Evolutionary conservation across 30 jellyfish, hydroid and myxozoan species (phyloP).

Genomic region (Sanderia malayensis): DNA sequence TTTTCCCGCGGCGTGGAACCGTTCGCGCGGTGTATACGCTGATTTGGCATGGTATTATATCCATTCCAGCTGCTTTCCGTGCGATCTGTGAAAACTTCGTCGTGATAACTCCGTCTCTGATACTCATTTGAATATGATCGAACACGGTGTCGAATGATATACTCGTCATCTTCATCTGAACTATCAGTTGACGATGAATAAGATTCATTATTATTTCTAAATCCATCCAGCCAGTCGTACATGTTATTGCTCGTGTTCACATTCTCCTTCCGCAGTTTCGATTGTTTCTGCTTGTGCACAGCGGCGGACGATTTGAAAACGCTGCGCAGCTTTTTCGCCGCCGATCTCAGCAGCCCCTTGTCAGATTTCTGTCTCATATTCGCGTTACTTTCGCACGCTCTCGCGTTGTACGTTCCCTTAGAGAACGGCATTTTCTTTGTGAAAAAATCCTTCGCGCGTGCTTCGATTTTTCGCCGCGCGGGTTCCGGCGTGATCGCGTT

Average conservation of each 20-base stretch:
- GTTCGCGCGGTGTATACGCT: no score
- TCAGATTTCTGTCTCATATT: constrained; percentile 14
- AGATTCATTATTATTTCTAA: constrained; percentile 24
- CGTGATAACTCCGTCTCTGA: neutral
- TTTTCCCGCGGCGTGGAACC: neutral
- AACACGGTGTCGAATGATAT: neutral
- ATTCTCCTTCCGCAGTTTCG: constrained; percentile 8
- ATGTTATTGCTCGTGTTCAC: constrained; percentile 10
- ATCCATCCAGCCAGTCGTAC: constrained; percentile 41
- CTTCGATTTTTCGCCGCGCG: neutral
- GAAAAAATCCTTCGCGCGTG: neutral
- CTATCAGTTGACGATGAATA: constrained; percentile 52
- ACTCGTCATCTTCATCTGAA: constrained; percentile 61
- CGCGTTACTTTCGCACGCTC: constrained; percentile 31
- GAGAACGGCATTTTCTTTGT: constrained; percentile 24
- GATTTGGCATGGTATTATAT: neutral
- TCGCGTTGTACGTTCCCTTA: constrained; percentile 42
- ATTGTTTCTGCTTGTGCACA: no score
- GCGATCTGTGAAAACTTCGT: neutral
- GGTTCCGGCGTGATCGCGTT: neutral
- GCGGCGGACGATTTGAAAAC: constrained; percentile 22
- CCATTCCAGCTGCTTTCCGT: neutral
- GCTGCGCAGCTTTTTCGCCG: constrained; percentile 40
- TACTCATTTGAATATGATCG: neutral
- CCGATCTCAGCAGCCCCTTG: constrained; percentile 30